These are phyloP conservation scores for Dipodomys stephensi DNA, from an alignment of 2,113 vertebrate species.

Conservation along the genomic window DNA sequence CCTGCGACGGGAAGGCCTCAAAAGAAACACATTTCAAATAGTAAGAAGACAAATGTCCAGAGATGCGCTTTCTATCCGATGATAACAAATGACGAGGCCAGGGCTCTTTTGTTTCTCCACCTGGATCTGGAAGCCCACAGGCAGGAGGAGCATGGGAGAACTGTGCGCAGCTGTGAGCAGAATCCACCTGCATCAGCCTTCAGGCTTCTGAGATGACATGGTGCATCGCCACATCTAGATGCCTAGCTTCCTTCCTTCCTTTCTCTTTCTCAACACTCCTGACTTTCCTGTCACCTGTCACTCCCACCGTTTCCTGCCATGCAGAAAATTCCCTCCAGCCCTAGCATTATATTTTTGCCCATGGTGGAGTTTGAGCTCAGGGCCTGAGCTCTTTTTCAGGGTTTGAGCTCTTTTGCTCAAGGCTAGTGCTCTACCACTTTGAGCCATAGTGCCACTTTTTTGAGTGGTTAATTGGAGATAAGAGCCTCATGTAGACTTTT, in stretches of 20 bases:
- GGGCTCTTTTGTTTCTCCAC: neutral
- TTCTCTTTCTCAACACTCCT: neutral
- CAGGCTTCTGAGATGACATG: too few relatives aligned
- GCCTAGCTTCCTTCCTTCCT: neutral
- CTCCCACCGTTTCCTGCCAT: neutral
- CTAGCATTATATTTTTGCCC: too few relatives aligned
- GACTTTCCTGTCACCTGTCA: neutral
- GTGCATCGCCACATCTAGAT: neutral
- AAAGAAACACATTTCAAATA: conserved; percentile 66
- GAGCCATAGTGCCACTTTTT: too few relatives aligned
- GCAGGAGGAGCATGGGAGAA: rapidly evolving
- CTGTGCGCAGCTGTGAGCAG: neutral
- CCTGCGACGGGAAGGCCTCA: conserved; percentile 63
- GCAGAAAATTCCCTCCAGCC: neutral
- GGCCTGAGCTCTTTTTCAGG: too few relatives aligned
- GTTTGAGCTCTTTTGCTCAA: too few relatives aligned
- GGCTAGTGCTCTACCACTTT: too few relatives aligned
- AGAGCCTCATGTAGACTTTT: too few relatives aligned
- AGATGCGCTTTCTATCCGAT: conserved; percentile 36
- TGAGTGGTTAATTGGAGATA: too few relatives aligned
- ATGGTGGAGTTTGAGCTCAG: too few relatives aligned
- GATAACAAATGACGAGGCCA: conserved; percentile 42
- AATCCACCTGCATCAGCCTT: neutral
- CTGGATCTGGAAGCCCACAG: neutral
- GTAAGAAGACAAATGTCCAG: conserved; percentile 51